phyloP scores from a whole-genome alignment of 2,888 invertebrate genomes.

The Poecilus cupreus region DNA sequence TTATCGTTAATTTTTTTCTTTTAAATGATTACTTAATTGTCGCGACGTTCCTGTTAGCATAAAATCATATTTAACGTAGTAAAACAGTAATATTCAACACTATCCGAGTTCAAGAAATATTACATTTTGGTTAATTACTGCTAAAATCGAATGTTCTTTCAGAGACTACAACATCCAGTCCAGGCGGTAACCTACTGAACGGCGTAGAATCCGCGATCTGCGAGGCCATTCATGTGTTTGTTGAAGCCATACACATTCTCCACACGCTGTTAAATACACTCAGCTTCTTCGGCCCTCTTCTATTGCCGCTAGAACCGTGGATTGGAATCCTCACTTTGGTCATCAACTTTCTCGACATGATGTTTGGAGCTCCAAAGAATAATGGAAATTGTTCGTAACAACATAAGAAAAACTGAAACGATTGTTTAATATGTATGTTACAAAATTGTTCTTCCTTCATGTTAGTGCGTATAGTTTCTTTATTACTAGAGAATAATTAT shows the following conservation, averaged over 20 bases:
- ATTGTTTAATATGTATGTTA: too few relatives aligned
- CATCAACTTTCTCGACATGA: background rate
- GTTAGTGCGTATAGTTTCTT: too few relatives aligned
- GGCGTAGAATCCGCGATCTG: background rate
- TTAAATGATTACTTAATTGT: too few relatives aligned
- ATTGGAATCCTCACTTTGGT: background rate
- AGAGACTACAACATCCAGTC: background rate
- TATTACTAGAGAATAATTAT: too few relatives aligned
- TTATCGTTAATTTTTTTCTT: too few relatives aligned
- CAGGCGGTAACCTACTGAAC: background rate
- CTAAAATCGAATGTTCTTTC: background rate
- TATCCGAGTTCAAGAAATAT: too few relatives aligned
- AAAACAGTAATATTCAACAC: too few relatives aligned
- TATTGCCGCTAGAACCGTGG: slow-evolving; percentile 1
- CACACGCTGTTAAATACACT: background rate
- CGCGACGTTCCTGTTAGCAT: too few relatives aligned
- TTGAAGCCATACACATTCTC: background rate
- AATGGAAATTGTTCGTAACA: background rate
- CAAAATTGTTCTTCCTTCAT: too few relatives aligned
- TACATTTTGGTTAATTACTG: too few relatives aligned
- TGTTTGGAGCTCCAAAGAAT: background rate
- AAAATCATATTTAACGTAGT: too few relatives aligned
- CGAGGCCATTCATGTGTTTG: background rate
- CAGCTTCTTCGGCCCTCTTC: background rate
- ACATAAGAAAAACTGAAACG: background rate